Evolutionary conservation across 2,888 invertebrate genomes (phyloP), one percentile per base, ranked within the genome.

Genomic region (Heliconius hortense): DNA sequence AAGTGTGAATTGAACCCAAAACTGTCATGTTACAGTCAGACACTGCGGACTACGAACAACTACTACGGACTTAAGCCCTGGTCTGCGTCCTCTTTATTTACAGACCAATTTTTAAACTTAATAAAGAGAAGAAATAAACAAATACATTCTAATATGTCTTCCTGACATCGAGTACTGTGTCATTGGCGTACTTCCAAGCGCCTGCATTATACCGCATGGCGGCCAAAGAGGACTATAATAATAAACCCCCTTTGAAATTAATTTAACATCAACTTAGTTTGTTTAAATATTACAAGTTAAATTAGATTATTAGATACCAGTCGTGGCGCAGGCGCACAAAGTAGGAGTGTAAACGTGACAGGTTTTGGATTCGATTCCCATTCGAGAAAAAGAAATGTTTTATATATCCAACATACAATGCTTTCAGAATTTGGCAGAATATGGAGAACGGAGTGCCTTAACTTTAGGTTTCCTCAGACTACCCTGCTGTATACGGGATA

Each of bases 201-300:
- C 63, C 69, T 69, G 56, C 74, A 70, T 74, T 74, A 70, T 64
- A 63, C 68, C 68, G 70, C 70, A 74, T 70, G 70, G 70, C 70
- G 64, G 39, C 64, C 64, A 64, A 64, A 64, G 64, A 64, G 64
- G 64, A 64, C 39, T 39, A 39, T 39, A 39, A 64, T 64, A 39
- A 39, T 64, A 64, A 64, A 21, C 63, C 31, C 64, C 35, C 39
- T 39, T 64, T 64, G 13, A 64, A 64, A 39, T 39, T 39, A 64
- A 64, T 24, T 39, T n/a, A 64, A 64, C 39, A 64, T n/a, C 13
- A 64, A n/a, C 21, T 53, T 53, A 53, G 53, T 8, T 18, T 8
- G 21, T 21, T 53, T 53, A 21, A 21, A 21, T 53, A 53, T 53
- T 21, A 53, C 2, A 53, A 43, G 31, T 31, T 8, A 31, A 31